Base-by-base conservation (phyloP, 2,888 invertebrate genomes). In the Clistopyga incitator region DNA sequence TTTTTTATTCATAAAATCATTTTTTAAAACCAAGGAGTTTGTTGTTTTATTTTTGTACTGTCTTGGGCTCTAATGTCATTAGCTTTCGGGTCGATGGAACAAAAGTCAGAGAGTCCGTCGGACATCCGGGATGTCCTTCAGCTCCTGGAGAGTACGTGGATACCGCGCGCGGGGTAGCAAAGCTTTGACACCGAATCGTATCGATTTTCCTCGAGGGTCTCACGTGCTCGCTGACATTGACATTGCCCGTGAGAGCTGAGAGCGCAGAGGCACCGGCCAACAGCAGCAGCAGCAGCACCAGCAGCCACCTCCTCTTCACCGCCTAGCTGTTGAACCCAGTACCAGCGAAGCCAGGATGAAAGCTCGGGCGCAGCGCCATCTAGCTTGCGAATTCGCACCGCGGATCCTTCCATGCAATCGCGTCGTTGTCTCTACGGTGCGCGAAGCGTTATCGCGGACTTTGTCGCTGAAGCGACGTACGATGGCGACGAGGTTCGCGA, bases 221-320 rank as follows among this genome's bases (percentile, higher is more conserved):
- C 92, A 92, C 92, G 93, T 93, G 92, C 88, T 92, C 89, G 88
- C 90, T 93, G 93, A 92, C 93, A 93, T 93, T 93, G 93, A 92
- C 93, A 93, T 93, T 93, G 93, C 89, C 89, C 91, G 89, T 88
- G 88, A 87, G 84, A 56, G 52, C 54, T 38, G 75, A 52, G 34
- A 25, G 81, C 74, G 50, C 29, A 50, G 80, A 59, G 52, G 18
- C 47, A 56, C 70, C 45, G 74, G 54, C 47, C 78, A 25, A 59
- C 50, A 75, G 77, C 71, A 68, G 64, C 70, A 67, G 52, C 71
- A 52, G 47, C 59, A 68, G 64, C 70, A 67, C 52, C 71, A 52
- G 47, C 59, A 67, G 72, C 75, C 70, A 78, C 82, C 70, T 47
- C 79, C 65, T 67, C 42, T 20, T 54, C 75, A 47, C 77, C 59